A percentile compares a stretch with the other conserved stretches of the same genome.
Conservation (phyloP, 2,797 vertebrate genomes). For the Eleutherodactylus coqui region DNA sequence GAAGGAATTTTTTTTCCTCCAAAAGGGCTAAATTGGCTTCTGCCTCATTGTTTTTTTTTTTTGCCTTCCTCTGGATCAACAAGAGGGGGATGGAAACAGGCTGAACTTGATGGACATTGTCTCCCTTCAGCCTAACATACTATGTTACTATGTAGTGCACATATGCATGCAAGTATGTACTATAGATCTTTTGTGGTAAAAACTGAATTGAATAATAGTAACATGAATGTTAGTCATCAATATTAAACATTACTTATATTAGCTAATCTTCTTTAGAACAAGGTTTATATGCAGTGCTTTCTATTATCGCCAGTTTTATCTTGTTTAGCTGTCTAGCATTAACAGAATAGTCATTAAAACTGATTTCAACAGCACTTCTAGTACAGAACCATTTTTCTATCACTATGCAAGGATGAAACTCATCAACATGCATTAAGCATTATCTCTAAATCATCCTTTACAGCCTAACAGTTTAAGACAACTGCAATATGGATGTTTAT, state of each 20-base stretch:
- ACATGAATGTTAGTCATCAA: no score
- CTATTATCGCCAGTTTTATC: slow-evolving; percentile 27
- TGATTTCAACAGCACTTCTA: slow-evolving; percentile 44
- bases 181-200: no score
- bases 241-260: background rate
- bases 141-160: no score
- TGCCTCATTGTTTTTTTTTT: no score
- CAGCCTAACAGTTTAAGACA: slow-evolving; percentile 38
- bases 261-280: slow-evolving; percentile 26
- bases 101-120: no score
- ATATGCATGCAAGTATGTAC: no score
- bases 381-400: slow-evolving; percentile 40
- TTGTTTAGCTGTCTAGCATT: slow-evolving; percentile 27
- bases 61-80: no score
- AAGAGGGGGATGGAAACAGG: no score
- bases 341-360: slow-evolving; percentile 47
- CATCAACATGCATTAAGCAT: slow-evolving; percentile 41
- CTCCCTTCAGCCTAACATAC: no score
- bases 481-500: background rate
- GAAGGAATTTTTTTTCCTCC: no score
- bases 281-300: background rate
- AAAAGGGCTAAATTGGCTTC: no score
- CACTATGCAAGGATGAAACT: slow-evolving; percentile 40
- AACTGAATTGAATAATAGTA: no score
- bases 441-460: slow-evolving; percentile 43